Evolutionary conservation across 2,113 vertebrate species (phyloP), one percentile per base, ranked within the genome.

Genomic region (Psephotus haematonotus): DNA sequence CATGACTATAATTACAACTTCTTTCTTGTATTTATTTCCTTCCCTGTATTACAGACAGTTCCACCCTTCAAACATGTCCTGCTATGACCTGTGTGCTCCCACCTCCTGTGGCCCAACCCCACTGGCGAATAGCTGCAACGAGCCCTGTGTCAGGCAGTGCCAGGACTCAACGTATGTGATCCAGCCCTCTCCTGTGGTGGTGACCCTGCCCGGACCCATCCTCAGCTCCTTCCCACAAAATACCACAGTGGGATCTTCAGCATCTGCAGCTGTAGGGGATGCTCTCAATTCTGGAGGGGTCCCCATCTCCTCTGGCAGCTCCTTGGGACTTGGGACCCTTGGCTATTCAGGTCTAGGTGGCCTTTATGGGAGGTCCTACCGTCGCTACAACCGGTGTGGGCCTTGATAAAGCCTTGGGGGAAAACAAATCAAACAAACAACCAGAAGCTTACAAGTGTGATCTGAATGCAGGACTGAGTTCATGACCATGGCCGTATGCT

Each of bases 161-260:
- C 95, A 95, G 60, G 96, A 95, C 23, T 97, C 96, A 0, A 96
- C 83, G 0, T 88, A 79, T 0, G 60, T 97, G 13, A 96, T 96
- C 82, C 96, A 96, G 0, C 95, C 96, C 0, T 90, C 96, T 0
- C 96, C 96, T 0, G 96, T 96, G 33, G 93, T 96, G 53, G 95
- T 96, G 39, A 96, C 96, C 4, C 88, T 96, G 52, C 96, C 94
- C 0, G 96, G 96, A 0, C 94, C 96, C 11, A 96, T 96, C 86
- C 96, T 96, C 59, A 96, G 96, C 89, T 96, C 95, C 86, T 96
- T 94, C 77, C 95, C 93, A 0, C 95, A 96, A 2, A 93, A 96
- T 9, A 96, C 96, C 49, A 15, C 95, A 1, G 96, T 95, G 80
- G 96, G 95, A 11, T 96, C 95, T 53, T 96, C 96, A 1, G 69